Percentiles rank a stretch among this genome's conserved stretches.
Conservation (phyloP, 2,888 invertebrate species). For the Tetranychus truncatus region DNA sequence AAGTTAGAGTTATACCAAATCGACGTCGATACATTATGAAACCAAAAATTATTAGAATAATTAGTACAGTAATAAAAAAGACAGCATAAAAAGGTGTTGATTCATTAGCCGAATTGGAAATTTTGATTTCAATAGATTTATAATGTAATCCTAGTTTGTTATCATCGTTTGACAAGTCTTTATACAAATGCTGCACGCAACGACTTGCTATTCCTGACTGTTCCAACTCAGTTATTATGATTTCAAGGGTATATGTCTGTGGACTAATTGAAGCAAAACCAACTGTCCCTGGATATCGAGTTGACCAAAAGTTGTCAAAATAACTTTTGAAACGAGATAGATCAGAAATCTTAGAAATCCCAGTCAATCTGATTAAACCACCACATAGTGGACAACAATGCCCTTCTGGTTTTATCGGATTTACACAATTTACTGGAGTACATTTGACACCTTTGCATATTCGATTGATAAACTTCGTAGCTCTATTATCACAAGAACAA, state of each 20-base stretch:
- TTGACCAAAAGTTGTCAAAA: neutral
- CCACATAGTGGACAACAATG: conserved; percentile 9
- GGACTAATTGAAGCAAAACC: neutral
- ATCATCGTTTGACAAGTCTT: neutral
- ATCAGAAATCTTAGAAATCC: neutral
- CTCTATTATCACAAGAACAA: neutral
- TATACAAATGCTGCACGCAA: neutral
- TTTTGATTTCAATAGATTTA: neutral
- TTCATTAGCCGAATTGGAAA: neutral
- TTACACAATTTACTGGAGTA: neutral
- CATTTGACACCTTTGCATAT: neutral
- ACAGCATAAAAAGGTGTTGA: neutral
- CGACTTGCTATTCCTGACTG: neutral
- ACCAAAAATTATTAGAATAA: neutral
- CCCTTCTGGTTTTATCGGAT: neutral
- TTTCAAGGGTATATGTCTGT: neutral
- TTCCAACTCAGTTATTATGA: neutral
- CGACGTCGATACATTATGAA: neutral
- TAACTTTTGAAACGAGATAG: neutral
- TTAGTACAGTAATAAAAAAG: neutral
- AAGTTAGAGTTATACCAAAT: neutral
- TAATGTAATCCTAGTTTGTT: neutral
- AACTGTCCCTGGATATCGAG: neutral
- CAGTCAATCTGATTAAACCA: neutral
- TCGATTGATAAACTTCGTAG: neutral